Conservation (phyloP, 2,888 invertebrate genomes). For the Eupithecia exiguata region DNA sequence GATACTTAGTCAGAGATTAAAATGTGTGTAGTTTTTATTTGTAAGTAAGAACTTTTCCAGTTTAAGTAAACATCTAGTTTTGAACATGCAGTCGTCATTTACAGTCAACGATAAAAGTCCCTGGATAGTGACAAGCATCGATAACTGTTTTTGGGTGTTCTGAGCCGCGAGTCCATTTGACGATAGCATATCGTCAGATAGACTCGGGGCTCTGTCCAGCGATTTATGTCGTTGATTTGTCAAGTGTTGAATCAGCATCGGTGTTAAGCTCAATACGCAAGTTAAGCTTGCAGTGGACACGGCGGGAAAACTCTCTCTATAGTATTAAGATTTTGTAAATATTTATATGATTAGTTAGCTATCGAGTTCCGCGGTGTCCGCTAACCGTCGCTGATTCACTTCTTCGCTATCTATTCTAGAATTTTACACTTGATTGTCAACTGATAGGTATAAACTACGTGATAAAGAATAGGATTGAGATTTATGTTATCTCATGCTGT, state of each 20-base stretch:
- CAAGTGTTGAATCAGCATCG: neutral
- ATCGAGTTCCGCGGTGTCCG: slow-evolving; percentile 36
- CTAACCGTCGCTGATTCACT: slow-evolving; percentile 28
- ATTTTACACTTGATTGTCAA: neutral
- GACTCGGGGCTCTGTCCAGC: neutral
- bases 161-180: too few species aligned
- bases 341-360: slow-evolving; percentile 18
- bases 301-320: slow-evolving; percentile 40
- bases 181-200: too few species aligned
- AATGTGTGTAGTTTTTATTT: neutral
- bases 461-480: neutral
- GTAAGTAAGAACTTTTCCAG: slow-evolving; percentile 7
- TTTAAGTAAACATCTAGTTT: slow-evolving; percentile 4
- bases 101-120: neutral
- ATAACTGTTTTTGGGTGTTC: neutral
- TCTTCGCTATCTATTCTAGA: slow-evolving; percentile 13
- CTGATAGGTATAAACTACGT: neutral
- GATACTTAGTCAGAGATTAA: neutral
- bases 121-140: neutral
- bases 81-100: neutral
- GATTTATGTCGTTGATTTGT: neutral
- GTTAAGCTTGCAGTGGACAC: neutral
- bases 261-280: neutral
- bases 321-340: slow-evolving; percentile 40
- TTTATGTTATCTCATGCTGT: neutral